These are phyloP conservation scores for Bedellia somnulentella DNA, from an alignment of 2,888 invertebrate genomes.

Conservation along the genomic window DNA sequence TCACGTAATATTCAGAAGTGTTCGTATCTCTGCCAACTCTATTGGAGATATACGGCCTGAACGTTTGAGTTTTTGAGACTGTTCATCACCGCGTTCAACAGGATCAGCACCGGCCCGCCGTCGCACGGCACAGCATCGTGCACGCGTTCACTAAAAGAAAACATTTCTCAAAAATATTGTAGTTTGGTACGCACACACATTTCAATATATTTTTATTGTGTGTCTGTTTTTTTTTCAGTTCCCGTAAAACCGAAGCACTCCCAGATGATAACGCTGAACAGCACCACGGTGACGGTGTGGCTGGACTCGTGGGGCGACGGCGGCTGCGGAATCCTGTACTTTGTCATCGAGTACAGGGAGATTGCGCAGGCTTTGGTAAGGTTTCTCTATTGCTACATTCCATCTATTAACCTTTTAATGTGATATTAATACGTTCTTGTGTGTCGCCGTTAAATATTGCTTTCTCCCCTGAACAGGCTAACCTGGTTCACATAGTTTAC, in stretches of 20 bases:
- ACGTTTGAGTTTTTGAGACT: too few species aligned
- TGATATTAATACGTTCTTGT: too few species aligned
- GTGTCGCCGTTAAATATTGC: too few species aligned
- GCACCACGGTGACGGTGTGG: constrained; percentile 85
- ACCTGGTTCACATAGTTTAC: not conserved
- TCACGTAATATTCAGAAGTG: too few species aligned
- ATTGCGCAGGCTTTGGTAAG: constrained; percentile 59
- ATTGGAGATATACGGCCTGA: too few species aligned
- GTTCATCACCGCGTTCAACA: constrained; percentile 85
- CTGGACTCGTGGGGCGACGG: constrained; percentile 88
- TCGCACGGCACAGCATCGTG: constrained; percentile 88
- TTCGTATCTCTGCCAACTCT: too few species aligned
- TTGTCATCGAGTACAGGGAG: constrained; percentile 77
- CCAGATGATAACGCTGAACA: constrained; percentile 81
- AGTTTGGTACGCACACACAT: too few species aligned
- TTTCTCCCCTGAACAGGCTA: too few species aligned
- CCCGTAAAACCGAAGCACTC: constrained; percentile 79
- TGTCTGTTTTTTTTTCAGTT: constrained; percentile 37
- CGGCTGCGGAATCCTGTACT: constrained; percentile 84
- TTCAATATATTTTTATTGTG: too few species aligned
- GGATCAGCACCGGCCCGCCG: constrained; percentile 85
- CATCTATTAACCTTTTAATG: not conserved
- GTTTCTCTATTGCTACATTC: not conserved
- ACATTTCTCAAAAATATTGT: too few species aligned
- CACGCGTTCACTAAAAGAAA: constrained; percentile 82